Base-by-base conservation (phyloP, 2,888 invertebrate genomes). In the Acrobasis consociella region DNA sequence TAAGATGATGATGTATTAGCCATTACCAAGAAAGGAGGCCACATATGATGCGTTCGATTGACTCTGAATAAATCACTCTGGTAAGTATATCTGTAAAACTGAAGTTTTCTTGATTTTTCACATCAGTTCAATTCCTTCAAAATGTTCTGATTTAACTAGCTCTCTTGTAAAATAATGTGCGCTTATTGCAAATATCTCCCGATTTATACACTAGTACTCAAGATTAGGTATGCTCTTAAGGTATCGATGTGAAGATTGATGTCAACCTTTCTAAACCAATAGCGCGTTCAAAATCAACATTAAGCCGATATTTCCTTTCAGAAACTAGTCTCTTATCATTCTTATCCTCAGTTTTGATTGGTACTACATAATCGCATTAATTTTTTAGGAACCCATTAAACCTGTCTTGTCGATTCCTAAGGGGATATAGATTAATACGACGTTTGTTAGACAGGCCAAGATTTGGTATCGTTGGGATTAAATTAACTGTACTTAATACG, bases 401-500 rank as follows among this genome's bases (percentile, higher is more conserved):
- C 38, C 62, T 55, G 46, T 51, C 46, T 52, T 17, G 66, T 62
- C 56, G 56, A 42, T 63, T 61, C 49, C 60, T 69, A 69, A 71
- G 72, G 70, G 69, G 70, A 74, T 76, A 63, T 68, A 61, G 72
- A 76, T 79, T 80, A 78, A 76, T 78, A 58, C 73, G 87, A 86
- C 82, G 72, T 72, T 82, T 85, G 81, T 71, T 80, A 70, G 90
- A 87, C 91, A 85, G 77, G 65, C 79, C 81, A 77, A 79, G 76
- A 79, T 81, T 69, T 72, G 73, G 73, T 76, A 76, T 80, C 78
- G 73, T 80, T 78, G 72, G 76, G 80, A 86, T 87, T 86, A 88
- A 88, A 89, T 88, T 83, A 81, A 79, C 79, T 85, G 89, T 79
- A 75, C 72, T 72, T 85, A 87, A 89, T 84, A 76, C 76, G 76